Evolutionary conservation across 92 coral and sea anemone genomes (phyloP).

Genomic region (Virgularia gustaviana): DNA sequence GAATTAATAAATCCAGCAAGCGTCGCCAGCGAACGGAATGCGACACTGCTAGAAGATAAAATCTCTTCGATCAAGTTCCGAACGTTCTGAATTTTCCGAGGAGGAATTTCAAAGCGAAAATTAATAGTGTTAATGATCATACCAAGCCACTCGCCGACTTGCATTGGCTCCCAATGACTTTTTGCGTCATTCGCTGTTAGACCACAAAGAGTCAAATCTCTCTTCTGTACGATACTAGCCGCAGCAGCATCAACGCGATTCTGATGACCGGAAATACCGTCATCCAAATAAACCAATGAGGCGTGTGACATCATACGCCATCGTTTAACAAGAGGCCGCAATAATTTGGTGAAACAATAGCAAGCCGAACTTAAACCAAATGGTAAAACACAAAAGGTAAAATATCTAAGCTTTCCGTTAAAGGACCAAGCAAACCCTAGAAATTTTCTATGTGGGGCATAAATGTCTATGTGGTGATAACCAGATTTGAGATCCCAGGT

Average conservation of each 20-base stretch:
- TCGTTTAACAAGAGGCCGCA: slow-evolving; percentile 41
- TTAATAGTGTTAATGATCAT: slow-evolving; percentile 29
- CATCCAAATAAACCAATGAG: slow-evolving; percentile 47
- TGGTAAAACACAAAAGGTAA: slow-evolving; percentile 49
- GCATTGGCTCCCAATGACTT: slow-evolving; percentile 49
- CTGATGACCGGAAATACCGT: slow-evolving; percentile 35
- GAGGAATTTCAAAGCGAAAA: slow-evolving; percentile 25
- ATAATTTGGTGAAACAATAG: slow-evolving; percentile 44
- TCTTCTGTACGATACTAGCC: slow-evolving; percentile 33
- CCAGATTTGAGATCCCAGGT: slow-evolving; percentile 46
- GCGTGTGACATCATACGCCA: slow-evolving; percentile 50
- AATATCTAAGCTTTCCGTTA: slow-evolving; percentile 14
- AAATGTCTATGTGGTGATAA: slow-evolving; percentile 47
- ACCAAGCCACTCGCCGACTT: slow-evolving; percentile 51
- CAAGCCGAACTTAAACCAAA: slow-evolving; percentile 34
- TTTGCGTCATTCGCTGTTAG: slow-evolving; percentile 43
- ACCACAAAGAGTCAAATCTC: slow-evolving; percentile 36
- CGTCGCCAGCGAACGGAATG: slow-evolving; percentile 13
- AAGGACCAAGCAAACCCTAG: slow-evolving; percentile 49
- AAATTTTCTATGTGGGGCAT: slow-evolving; percentile 35
- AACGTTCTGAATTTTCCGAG: slow-evolving; percentile 8
- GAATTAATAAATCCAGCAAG: slow-evolving; percentile 23
- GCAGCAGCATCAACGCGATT: slow-evolving; percentile 34
- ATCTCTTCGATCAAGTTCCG: background rate
- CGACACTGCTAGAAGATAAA: background rate